Evolutionary conservation across 2,113 vertebrate genomes (phyloP).

Genomic region (Drymodes brunneopygia): DNA sequence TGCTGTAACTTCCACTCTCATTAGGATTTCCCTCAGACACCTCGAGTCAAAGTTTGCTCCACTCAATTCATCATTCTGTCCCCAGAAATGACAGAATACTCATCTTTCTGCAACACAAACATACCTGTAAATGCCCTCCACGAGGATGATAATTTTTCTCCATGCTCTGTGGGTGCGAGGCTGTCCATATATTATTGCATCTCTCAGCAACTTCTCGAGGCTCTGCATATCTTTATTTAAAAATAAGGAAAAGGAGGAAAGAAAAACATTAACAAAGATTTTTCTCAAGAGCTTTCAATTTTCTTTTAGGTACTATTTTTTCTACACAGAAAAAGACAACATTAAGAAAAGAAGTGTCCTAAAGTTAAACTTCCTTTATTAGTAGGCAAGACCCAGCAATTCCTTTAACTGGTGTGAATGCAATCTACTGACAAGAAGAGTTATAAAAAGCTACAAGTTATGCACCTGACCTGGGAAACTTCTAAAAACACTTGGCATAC

Average conservation of each 20-base stretch:
- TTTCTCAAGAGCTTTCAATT: background rate
- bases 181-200: slow-evolving; percentile 85
- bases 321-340: background rate
- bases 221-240: slow-evolving; percentile 81
- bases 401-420: background rate
- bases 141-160: slow-evolving; percentile 94
- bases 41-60: background rate
- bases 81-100: background rate
- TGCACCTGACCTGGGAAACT: background rate
- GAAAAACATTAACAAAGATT: background rate
- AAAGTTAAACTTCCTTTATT: background rate
- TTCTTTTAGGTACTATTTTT: background rate
- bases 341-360: background rate
- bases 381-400: background rate
- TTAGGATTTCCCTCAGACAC: background rate
- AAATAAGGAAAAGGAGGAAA: background rate
- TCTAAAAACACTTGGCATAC: background rate
- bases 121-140: slow-evolving; percentile 95
- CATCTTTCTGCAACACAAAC: background rate
- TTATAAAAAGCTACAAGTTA: background rate
- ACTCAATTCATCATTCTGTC: background rate
- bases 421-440: background rate
- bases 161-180: slow-evolving; percentile 87
- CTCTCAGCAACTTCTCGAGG: slow-evolving; percentile 85
- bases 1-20: background rate